Evolutionary conservation across 2,888 invertebrate genomes (phyloP), one percentile per base, ranked within the genome.

Genomic region (Theretra japonica): DNA sequence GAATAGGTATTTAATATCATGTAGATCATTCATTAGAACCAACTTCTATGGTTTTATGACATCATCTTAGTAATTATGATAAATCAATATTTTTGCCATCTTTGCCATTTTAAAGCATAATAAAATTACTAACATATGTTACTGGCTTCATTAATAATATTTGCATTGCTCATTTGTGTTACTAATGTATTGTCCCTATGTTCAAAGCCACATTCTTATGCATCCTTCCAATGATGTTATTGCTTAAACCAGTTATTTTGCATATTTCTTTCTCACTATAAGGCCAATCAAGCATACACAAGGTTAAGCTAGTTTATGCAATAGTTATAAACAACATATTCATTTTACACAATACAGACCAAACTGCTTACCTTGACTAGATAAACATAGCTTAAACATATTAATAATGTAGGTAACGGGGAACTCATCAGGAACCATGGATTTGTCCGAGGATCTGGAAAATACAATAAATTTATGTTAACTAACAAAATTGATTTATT

Each of bases 391-490:
- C 95, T 93, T 89, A 98, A 94, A 94, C 98, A 99, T 93, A 98
- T 97, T 90, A 97, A 95, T 91, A 98, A 95, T 82, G 99, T 99
- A 84, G 99, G 98, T 87, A 98, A 96, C 76, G 99, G 99, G 82
- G 98, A 98, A 86, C 97, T 97, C 98, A 99, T 99, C 95, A 99
- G 95, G 85, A 97, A 96, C 98, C 98, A 99, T 92, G 97, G 96
- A 91, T 97, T 97, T 84, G 98, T 98, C 88, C 99, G 96, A 76
- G 96, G 95, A 95, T 98, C 98, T 98, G 95, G 80, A 96, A 96
- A 81, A 96, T 96, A 82, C 73, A 83, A 82, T 80, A 79, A 81
- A 73, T 50, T 62, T 4, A 15, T 33, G 15, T 41, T 41, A 41
- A 11, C 6, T 33, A 33, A 7, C 8, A 41, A 41, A 53, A 53